Evolutionary conservation across 1,140 invertebrate genomes (phyloP).

Genomic region (Mercenaria mercenaria): DNA sequence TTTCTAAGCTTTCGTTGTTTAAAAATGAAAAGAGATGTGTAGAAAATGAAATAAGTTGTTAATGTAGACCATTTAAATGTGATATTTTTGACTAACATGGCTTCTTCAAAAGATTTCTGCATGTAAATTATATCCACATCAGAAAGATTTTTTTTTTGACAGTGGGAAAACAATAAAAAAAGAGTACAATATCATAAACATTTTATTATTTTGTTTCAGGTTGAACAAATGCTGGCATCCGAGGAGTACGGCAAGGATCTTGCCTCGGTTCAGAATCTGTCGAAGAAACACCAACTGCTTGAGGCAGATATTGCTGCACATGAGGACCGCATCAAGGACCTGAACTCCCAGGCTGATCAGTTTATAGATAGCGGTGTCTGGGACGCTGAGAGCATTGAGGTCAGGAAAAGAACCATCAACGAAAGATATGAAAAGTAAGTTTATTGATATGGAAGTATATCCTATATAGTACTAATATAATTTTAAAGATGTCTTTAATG

Average conservation of each 20-base stretch:
- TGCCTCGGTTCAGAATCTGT: slow-evolving; percentile 99
- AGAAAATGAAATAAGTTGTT: too few relatives aligned
- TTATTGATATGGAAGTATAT: not conserved
- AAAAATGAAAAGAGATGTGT: too few relatives aligned
- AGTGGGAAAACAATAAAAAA: too few relatives aligned
- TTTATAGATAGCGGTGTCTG: slow-evolving; percentile 85
- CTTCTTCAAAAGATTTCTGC: too few relatives aligned
- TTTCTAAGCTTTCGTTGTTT: too few relatives aligned
- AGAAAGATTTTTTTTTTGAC: too few relatives aligned
- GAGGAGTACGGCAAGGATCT: slow-evolving; percentile 99
- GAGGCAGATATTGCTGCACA: slow-evolving; percentile 96
- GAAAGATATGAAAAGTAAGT: slow-evolving; percentile 85
- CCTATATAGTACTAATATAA: too few relatives aligned
- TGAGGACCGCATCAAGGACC: slow-evolving; percentile 88
- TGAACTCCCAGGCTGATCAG: slow-evolving; percentile 85
- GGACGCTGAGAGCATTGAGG: slow-evolving; percentile 84
- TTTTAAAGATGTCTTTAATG: too few relatives aligned
- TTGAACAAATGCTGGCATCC: slow-evolving; percentile 97
- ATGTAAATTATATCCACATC: too few relatives aligned
- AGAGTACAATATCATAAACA: too few relatives aligned
- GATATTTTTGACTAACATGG: too few relatives aligned
- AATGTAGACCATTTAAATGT: too few relatives aligned
- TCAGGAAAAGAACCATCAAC: slow-evolving; percentile 85
- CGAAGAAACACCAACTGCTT: slow-evolving; percentile 99
- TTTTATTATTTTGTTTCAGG: slow-evolving; percentile 83